Evolutionary conservation across 1,140 invertebrate genomes (phyloP).

Genomic region (Cydia amplana): DNA sequence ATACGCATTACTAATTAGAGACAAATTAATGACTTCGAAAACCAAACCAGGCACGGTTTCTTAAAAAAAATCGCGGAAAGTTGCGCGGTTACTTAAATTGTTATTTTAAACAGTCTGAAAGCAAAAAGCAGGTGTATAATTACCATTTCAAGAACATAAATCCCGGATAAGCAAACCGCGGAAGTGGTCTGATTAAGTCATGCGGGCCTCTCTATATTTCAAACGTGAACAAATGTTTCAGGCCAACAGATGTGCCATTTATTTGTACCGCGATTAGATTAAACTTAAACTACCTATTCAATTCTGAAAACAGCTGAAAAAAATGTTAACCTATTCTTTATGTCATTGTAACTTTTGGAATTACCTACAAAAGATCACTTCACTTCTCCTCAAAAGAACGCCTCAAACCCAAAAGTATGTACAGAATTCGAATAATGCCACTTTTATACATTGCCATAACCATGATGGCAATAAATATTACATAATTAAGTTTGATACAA

Average conservation of each 20-base stretch:
- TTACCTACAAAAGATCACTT: neutral
- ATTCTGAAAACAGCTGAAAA: neutral
- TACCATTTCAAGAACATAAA: conserved; percentile 22
- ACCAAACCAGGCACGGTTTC: neutral
- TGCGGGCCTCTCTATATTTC: conserved; percentile 28
- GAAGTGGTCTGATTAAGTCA: conserved; percentile 22
- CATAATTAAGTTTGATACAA: neutral
- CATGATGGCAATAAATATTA: neutral
- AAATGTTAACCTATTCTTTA: neutral
- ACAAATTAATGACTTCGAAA: neutral
- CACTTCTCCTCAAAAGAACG: too few species aligned
- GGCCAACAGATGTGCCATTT: neutral
- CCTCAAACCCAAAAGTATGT: too few species aligned
- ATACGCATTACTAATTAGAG: conserved; percentile 5
- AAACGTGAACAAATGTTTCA: conserved; percentile 18
- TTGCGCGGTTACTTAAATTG: neutral
- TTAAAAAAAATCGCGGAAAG: neutral
- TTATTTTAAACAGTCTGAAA: neutral
- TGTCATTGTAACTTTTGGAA: neutral
- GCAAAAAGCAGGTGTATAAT: conserved; percentile 9
- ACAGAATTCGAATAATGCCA: too few species aligned
- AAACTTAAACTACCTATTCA: neutral
- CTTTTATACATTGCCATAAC: neutral
- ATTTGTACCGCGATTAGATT: conserved; percentile 21
- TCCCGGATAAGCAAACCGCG: conserved; percentile 12